Conservation (phyloP, 2,888 invertebrate species). For the Allacma fusca region DNA sequence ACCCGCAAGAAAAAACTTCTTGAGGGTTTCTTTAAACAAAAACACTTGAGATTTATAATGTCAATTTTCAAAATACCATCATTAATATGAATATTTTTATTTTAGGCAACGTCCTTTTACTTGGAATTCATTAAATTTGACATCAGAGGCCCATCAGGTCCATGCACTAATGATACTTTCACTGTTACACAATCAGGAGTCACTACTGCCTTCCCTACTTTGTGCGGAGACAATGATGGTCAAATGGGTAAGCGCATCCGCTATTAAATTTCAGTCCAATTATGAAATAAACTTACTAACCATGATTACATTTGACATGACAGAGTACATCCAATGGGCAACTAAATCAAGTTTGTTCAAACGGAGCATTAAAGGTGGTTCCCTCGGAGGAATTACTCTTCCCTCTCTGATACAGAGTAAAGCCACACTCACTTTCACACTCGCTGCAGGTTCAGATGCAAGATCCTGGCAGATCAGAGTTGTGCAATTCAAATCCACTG, state of each 20-base stretch:
- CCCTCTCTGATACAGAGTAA: background rate
- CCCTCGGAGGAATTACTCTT: background rate
- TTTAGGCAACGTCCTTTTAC: constrained; percentile 69
- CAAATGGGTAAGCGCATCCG: background rate
- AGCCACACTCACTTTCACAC: constrained; percentile 48
- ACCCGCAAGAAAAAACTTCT: no score
- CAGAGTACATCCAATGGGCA: constrained; percentile 8
- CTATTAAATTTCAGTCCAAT: no score
- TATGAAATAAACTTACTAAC: no score
- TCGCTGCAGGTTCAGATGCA: constrained; percentile 42
- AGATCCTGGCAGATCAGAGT: constrained; percentile 60
- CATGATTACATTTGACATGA: no score
- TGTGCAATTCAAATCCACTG: constrained; percentile 56
- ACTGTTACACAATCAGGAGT: constrained; percentile 76
- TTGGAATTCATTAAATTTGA: constrained; percentile 79
- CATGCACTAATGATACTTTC: constrained; percentile 76
- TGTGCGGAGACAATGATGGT: constrained; percentile 74
- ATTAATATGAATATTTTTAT: no score
- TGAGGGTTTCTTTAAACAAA: no score
- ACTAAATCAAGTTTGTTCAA: background rate
- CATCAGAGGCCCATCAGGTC: constrained; percentile 78
- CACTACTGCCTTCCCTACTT: constrained; percentile 68
- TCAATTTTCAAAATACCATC: background rate
- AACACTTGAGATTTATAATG: no score
- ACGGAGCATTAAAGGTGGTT: background rate